Conservation (phyloP, 2,888 invertebrate species). For the Thymelicus lineola region DNA sequence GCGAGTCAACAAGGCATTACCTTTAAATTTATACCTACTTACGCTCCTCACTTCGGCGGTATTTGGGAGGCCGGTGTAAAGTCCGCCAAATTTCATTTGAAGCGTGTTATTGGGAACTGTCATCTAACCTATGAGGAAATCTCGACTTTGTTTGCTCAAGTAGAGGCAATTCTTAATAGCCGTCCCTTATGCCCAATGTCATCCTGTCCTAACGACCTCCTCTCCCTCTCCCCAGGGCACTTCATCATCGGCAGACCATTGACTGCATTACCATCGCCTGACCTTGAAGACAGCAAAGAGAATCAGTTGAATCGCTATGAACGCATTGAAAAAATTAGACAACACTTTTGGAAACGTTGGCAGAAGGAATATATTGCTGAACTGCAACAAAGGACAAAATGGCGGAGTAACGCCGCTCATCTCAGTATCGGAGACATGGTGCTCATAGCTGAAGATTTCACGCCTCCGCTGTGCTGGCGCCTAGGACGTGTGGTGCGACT, state of each 20-base stretch:
- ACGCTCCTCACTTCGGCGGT: too few species aligned
- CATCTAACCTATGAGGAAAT: not conserved
- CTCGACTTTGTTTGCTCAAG: not conserved
- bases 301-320: not conserved
- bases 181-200: not conserved
- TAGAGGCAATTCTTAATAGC: not conserved
- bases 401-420: not conserved
- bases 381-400: constrained; percentile 1
- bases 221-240: not conserved
- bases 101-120: not conserved
- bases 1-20: not conserved
- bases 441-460: not conserved
- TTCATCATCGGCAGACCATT: too few species aligned
- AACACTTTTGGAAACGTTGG: not conserved
- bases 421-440: not conserved
- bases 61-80: too few species aligned
- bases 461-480: too few species aligned
- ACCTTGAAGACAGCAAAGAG: not conserved
- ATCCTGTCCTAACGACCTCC: not conserved
- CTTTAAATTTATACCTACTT: too few species aligned
- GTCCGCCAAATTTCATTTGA: not conserved
- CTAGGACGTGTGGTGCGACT: too few species aligned
- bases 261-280: too few species aligned
- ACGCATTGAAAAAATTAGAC: not conserved
- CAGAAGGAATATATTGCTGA: not conserved